A percentile compares a stretch with the other conserved stretches of the same genome.
These are phyloP conservation scores for Dryobates pubescens DNA, from an alignment of 2,797 vertebrate species.

Conservation along the genomic window DNA sequence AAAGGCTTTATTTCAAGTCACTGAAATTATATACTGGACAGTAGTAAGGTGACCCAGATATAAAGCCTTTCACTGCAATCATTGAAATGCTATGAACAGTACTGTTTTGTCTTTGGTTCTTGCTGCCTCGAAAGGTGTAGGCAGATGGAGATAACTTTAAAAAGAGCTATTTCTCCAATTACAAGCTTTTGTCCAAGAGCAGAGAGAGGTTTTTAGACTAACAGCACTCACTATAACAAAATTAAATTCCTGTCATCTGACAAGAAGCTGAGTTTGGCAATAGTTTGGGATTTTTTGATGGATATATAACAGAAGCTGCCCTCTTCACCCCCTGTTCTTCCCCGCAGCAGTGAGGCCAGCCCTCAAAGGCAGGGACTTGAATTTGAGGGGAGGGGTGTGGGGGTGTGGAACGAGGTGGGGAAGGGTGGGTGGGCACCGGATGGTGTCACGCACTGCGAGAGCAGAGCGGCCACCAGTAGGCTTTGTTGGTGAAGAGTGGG, in stretches of 20 bases:
- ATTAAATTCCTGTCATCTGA: constrained; percentile 76
- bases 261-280: constrained; percentile 56
- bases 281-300: not conserved
- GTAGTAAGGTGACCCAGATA: constrained; percentile 76
- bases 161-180: constrained; percentile 77
- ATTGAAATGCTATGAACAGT: constrained; percentile 76
- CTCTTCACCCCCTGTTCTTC: not conserved
- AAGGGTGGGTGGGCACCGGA: not conserved
- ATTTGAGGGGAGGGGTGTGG: not conserved
- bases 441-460: not conserved
- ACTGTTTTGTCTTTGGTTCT: constrained; percentile 75
- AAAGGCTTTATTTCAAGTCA: constrained; percentile 58
- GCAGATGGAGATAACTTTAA: constrained; percentile 78
- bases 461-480: not conserved
- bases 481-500: not conserved
- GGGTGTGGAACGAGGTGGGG: not conserved
- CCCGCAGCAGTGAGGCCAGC: not conserved
- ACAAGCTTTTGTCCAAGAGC: constrained; percentile 78
- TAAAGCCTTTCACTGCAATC: constrained; percentile 69
- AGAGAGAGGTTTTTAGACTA: constrained; percentile 74
- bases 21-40: constrained; percentile 70
- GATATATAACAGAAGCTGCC: not conserved
- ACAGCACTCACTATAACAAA: constrained; percentile 73
- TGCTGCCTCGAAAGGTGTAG: constrained; percentile 74
- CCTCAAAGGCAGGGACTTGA: not conserved